These are phyloP conservation scores for Flexamia atlantica DNA, from an alignment of 2,888 invertebrate species.

Conservation along the genomic window DNA sequence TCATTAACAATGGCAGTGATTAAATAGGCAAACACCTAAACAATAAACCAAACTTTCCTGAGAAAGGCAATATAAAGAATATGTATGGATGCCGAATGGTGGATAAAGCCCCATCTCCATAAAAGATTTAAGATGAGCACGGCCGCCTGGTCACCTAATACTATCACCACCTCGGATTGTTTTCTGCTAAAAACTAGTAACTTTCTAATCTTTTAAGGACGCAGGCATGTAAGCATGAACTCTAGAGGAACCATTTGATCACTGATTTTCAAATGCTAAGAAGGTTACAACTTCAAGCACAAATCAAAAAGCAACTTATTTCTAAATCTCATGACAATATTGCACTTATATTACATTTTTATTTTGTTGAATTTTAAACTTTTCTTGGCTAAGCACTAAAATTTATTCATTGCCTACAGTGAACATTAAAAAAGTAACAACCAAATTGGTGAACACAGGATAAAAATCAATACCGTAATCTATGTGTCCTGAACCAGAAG, in stretches of 20 bases:
- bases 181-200: conserved; percentile 6
- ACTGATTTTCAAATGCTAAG: too few species aligned
- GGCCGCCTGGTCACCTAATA: neutral
- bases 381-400: neutral
- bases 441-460: neutral
- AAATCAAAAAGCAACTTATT: neutral
- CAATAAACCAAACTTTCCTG: conserved; percentile 26
- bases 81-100: neutral
- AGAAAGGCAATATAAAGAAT: neutral
- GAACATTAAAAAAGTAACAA: neutral
- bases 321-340: conserved; percentile 4
- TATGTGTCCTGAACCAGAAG: conserved; percentile 47
- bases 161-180: neutral
- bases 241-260: too few species aligned
- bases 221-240: neutral
- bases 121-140: neutral
- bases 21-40: conserved; percentile 45
- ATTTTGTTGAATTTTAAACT: neutral
- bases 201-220: neutral
- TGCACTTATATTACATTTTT: neutral
- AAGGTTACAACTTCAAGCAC: too few species aligned
- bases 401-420: conserved; percentile 34
- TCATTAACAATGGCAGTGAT: conserved; percentile 49
- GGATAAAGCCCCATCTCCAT: neutral
- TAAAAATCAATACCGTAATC: neutral